Base-by-base conservation (phyloP, 2,113 vertebrate species). In the Empidonax alnorum region DNA sequence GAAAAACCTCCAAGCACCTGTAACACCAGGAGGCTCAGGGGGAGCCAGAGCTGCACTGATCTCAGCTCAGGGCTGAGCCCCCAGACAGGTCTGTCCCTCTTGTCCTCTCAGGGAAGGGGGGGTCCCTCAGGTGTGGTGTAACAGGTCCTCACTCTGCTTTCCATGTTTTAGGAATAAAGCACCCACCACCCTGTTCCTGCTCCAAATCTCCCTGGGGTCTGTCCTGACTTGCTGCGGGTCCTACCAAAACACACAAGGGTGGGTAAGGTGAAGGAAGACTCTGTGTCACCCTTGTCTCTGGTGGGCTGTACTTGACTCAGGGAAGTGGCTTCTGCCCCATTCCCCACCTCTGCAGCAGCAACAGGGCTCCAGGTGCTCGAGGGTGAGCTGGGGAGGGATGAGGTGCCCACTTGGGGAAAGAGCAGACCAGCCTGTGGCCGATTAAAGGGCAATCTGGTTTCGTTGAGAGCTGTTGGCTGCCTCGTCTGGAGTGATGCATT, bases 401-500 rank as follows among this genome's bases (percentile, higher is more conserved):
- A 77, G 42, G 37, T 6, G 4, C 35, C 50, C 1, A 1, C 12
- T 59, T 24, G 7, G 63, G 55, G 58, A 44, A 69, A 49, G 84
- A 73, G 47, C 50, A 50, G 37, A 28, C 42, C 53, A 73, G 0
- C 14, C 58, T 22, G 4, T 52, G 74, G 84, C 63, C 2, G 12
- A 62, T 74, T 83, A 55, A 78, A 77, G 90, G 94, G 39, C 58
- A 41, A 59, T 84, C 53, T 88, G 85, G 28, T 86, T 90, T 82
- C 71, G 79, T 47, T 88, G 94, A 81, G 94, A 90, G 93, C 88
- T 81, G 90, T 71, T 92, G 94, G 93, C 96, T 87, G 92, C 78
- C 62, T 85, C 0, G 1, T 63, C 72, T 1, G 1, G 83, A 20
- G 67, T 83, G 96, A 91, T 85, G 90, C 94, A 86, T 95, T 55